phyloP scores from a whole-genome alignment of 64 coral and sea anemone genomes.

The Astreopora myriophthalma region DNA sequence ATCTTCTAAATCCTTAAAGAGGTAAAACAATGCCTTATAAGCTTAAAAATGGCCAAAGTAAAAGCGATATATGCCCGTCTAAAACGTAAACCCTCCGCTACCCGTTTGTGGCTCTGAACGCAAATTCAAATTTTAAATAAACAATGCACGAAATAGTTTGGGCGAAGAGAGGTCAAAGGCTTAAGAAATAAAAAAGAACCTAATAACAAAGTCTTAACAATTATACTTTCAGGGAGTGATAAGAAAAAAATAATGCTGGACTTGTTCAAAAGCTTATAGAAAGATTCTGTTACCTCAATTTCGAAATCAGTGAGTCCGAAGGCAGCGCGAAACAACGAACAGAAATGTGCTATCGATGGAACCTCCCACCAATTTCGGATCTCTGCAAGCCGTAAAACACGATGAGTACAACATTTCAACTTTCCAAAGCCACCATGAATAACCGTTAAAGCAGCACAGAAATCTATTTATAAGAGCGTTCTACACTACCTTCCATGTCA shows the following conservation, averaged over 20 bases:
- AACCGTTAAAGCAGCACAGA: slow-evolving; percentile 74
- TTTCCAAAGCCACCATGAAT: slow-evolving; percentile 65
- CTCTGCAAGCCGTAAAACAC: slow-evolving; percentile 84
- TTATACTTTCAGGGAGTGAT: slow-evolving; percentile 17
- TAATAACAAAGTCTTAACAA: slow-evolving; percentile 18
- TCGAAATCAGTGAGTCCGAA: slow-evolving; percentile 99
- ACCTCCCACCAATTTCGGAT: slow-evolving; percentile 99
- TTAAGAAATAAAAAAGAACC: slow-evolving; percentile 35
- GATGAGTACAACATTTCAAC: slow-evolving; percentile 67
- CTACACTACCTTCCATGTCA: slow-evolving; percentile 97
- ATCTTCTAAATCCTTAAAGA: slow-evolving; percentile 92
- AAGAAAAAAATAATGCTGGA: not conserved
- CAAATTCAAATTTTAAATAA: slow-evolving; percentile 30
- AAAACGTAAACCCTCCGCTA: slow-evolving; percentile 4
- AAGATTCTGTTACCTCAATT: slow-evolving; percentile 87
- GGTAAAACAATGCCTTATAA: slow-evolving; percentile 69
- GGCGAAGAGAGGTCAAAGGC: slow-evolving; percentile 60
- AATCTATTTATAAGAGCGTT: slow-evolving; percentile 74
- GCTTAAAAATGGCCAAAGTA: slow-evolving; percentile 18
- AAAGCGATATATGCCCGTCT: slow-evolving; percentile 36
- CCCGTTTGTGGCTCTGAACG: not conserved
- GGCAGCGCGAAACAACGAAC: slow-evolving; percentile 96
- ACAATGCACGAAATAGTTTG: slow-evolving; percentile 45
- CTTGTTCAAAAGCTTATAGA: slow-evolving; percentile 5
- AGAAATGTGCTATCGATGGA: slow-evolving; percentile 99